Evolutionary conservation across 2,113 vertebrate species (phyloP).

Genomic region (Larimichthys polyactis): DNA sequence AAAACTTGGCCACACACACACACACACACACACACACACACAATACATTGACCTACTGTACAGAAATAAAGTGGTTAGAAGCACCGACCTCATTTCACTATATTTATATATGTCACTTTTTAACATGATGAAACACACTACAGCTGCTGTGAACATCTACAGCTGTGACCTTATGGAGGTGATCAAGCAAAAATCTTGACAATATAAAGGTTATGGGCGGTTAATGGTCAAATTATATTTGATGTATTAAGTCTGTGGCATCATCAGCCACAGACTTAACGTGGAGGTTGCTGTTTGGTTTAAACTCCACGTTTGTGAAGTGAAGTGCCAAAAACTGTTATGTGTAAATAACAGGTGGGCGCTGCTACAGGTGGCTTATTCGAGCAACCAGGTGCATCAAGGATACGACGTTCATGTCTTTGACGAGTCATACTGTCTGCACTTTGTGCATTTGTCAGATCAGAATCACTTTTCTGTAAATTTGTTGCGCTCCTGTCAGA

Average conservation of each 20-base stretch:
- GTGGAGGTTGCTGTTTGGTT: too few species aligned
- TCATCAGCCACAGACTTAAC: too few species aligned
- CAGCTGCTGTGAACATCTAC: not conserved
- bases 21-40: not conserved
- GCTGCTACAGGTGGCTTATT: too few species aligned
- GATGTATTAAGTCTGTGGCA: too few species aligned
- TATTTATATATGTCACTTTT: conserved; percentile 4
- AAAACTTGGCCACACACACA: not conserved
- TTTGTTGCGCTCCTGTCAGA: not conserved
- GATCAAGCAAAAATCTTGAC: not conserved
- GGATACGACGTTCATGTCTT: not conserved
- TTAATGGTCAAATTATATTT: not conserved
- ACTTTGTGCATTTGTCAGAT: not conserved
- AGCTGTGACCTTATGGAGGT: not conserved
- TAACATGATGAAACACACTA: conserved; percentile 20
- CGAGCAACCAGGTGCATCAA: too few species aligned
- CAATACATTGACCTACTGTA: not conserved
- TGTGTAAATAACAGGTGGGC: too few species aligned
- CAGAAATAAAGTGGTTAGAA: conserved; percentile 17
- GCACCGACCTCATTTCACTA: not conserved
- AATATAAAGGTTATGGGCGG: not conserved
- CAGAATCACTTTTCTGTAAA: not conserved
- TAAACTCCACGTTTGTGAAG: too few species aligned
- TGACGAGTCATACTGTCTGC: not conserved
- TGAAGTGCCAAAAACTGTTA: too few species aligned